phyloP scores from a whole-genome alignment of 2,113 vertebrate genomes.

The cat (Felis catus) region F.catus_Fca126_mat1.0 CM031419.1:202620501-202621000 shows the following conservation, averaged over 20 bases:
- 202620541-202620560: not conserved
- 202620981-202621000: too few relatives aligned
- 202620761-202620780: not conserved
- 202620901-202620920: not conserved
- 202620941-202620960: not conserved
- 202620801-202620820: not conserved
- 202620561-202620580: not conserved
- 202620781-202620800: not conserved
- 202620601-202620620: conserved; percentile 7
- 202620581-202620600: not conserved
- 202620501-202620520: not conserved
- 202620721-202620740: not conserved
- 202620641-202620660: not conserved
- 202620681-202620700: not conserved
- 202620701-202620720: not conserved
- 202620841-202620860: not conserved
- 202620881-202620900: not conserved
- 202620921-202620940: not conserved
- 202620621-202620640: not conserved
- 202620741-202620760: not conserved
- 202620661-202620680: not conserved
- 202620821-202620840: not conserved
- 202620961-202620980: too few relatives aligned
- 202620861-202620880: not conserved
- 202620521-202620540: conserved; percentile 7